A percentile compares a stretch with the other conserved stretches of the same genome.
Evolutionary conservation across 2,888 invertebrate species (phyloP).

Genomic region (Sphaerophoria taeniata): DNA sequence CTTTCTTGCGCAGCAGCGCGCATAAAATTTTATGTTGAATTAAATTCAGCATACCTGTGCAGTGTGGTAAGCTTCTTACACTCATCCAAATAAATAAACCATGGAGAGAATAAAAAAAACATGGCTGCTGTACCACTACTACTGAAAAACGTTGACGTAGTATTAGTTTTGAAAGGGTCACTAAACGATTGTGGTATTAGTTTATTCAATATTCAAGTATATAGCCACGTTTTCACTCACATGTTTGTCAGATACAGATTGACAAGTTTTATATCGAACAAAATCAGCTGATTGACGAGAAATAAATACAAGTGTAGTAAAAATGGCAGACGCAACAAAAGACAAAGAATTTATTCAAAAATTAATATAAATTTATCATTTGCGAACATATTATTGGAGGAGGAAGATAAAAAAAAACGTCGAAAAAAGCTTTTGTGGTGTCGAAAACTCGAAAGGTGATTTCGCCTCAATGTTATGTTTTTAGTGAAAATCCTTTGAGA

Average conservation of each 20-base stretch:
- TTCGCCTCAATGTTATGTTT: not conserved
- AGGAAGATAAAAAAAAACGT: not conserved
- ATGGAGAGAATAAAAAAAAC: slow-evolving; percentile 51
- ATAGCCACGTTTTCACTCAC: slow-evolving; percentile 64
- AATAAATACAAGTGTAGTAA: slow-evolving; percentile 49
- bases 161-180: slow-evolving; percentile 18
- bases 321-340: slow-evolving; percentile 17
- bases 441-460: slow-evolving; percentile 6
- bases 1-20: slow-evolving; percentile 9
- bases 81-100: not conserved
- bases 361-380: slow-evolving; percentile 6
- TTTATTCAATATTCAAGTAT: not conserved
- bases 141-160: not conserved
- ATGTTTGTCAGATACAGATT: slow-evolving; percentile 47
- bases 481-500: slow-evolving; percentile 43
- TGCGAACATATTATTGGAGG: not conserved
- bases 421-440: not conserved
- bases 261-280: slow-evolving; percentile 5
- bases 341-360: not conserved
- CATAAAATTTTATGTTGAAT: slow-evolving; percentile 41
- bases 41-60: slow-evolving; percentile 45
- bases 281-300: slow-evolving; percentile 64
- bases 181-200: not conserved
- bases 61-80: slow-evolving; percentile 18
- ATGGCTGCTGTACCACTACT: slow-evolving; percentile 65